Evolutionary conservation across 2,113 vertebrate genomes (phyloP).

Genomic region (Ammodytes dubius): DNA sequence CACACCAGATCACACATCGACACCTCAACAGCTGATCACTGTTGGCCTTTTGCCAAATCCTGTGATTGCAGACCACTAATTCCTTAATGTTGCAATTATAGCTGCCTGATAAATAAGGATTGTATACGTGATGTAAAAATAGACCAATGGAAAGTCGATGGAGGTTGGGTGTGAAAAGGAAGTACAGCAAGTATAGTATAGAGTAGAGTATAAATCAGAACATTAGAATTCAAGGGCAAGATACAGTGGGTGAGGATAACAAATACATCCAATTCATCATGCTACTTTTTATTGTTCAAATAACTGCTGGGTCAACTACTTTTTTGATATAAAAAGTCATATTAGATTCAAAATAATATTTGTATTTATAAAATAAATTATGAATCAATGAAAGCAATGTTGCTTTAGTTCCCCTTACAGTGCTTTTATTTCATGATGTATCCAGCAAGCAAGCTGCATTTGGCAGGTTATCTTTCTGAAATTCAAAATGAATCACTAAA

Average conservation of each 20-base stretch:
- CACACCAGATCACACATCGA: constrained; percentile 35
- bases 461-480: background rate
- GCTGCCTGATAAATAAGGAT: constrained; percentile 35
- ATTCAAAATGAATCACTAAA: background rate
- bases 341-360: background rate
- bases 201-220: constrained; percentile 6
- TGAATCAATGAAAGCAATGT: background rate
- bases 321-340: background rate
- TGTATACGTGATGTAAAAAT: constrained; percentile 48
- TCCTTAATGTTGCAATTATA: constrained; percentile 51
- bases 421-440: background rate
- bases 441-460: background rate
- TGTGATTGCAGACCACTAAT: constrained; percentile 44
- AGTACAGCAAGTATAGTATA: too few relatives aligned
- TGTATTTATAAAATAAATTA: background rate
- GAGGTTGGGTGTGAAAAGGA: constrained; percentile 12
- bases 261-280: background rate
- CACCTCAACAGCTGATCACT: constrained; percentile 51
- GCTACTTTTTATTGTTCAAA: background rate
- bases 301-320: background rate
- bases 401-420: background rate
- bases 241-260: background rate
- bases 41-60: constrained; percentile 39
- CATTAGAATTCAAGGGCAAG: background rate
- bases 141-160: constrained; percentile 2